Conservation (phyloP, 2,113 vertebrate genomes). For the Oreochromis niloticus region DNA sequence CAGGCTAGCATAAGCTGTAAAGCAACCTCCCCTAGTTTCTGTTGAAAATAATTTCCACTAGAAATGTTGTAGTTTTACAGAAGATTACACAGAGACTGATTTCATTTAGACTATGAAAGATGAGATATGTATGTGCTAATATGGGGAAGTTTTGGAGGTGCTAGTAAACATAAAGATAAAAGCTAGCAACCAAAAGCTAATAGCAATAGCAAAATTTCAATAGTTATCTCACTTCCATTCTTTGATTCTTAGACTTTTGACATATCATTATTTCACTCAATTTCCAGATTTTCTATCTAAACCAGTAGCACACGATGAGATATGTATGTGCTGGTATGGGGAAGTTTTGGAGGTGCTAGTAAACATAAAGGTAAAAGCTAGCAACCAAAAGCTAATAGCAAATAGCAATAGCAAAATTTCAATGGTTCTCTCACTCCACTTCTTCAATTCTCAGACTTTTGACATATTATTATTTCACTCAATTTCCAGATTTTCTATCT, state of each 20-base stretch:
- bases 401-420: neutral
- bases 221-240: neutral
- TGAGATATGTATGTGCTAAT: neutral
- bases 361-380: neutral
- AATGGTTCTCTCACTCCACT: accelerated
- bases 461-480: neutral
- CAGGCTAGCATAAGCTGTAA: neutral
- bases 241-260: accelerated
- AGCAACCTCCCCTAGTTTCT: neutral
- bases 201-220: neutral
- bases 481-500: neutral
- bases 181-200: neutral
- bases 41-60: neutral
- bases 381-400: neutral
- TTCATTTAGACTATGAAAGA: neutral
- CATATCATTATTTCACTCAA: accelerated
- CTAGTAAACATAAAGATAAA: neutral
- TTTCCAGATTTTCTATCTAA: neutral
- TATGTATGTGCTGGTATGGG: neutral
- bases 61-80: neutral
- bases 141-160: neutral
- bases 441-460: neutral
- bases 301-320: neutral
- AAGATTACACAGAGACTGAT: neutral
- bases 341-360: neutral